Evolutionary conservation across 1,140 invertebrate genomes (phyloP).

Genomic region (Parapsyche elsis): DNA sequence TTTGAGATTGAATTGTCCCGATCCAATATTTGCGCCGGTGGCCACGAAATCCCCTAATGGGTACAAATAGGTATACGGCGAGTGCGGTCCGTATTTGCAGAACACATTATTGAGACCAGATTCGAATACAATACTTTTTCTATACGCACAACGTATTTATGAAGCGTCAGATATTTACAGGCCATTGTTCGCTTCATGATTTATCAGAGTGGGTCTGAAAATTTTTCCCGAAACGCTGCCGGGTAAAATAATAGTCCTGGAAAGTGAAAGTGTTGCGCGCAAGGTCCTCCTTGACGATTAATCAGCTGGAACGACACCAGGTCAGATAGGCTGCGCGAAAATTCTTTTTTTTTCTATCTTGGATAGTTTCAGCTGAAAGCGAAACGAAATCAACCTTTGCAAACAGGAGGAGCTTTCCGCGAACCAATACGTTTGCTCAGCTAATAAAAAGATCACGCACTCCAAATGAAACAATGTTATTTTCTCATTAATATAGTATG

Average conservation of each 20-base stretch:
- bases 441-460: background rate
- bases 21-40: constrained; percentile 18
- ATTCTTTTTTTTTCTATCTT: background rate
- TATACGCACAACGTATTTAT: background rate
- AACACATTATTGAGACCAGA: background rate
- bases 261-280: background rate
- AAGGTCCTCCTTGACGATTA: background rate
- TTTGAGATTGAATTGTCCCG: constrained; percentile 29
- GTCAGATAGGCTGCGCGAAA: background rate
- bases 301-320: background rate
- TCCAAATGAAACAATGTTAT: background rate
- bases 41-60: constrained; percentile 19
- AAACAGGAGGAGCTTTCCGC: background rate
- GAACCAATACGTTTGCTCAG: background rate
- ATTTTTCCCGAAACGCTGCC: background rate
- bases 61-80: background rate
- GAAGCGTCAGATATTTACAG: background rate
- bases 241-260: background rate
- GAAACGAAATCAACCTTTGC: background rate
- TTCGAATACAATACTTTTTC: constrained; percentile 3
- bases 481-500: background rate
- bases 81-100: background rate
- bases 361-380: background rate
- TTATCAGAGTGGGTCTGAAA: background rate
- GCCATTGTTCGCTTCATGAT: background rate